Evolutionary conservation across 1,140 invertebrate genomes (phyloP).

Genomic region (Drosophila bifasciata): DNA sequence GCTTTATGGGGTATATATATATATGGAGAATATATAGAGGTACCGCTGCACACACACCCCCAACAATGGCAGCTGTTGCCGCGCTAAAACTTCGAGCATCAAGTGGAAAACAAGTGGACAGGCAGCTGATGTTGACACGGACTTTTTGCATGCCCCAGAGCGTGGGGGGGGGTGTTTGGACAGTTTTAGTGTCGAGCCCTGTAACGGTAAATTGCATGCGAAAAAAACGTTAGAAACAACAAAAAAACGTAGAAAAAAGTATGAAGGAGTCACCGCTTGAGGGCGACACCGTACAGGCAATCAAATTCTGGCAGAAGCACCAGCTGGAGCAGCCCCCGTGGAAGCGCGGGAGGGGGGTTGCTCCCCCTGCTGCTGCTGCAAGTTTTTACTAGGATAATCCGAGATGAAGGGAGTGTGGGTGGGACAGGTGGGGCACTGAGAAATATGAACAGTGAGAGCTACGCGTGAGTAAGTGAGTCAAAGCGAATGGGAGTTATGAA

Average conservation of each 20-base stretch:
- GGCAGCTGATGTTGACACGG: constrained; percentile 72
- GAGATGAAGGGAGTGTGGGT: constrained; percentile 1
- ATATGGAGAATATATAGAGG: not conserved
- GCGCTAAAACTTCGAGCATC: constrained; percentile 68
- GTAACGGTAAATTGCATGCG: constrained; percentile 65
- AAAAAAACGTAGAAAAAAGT: not conserved
- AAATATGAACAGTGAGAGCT: constrained; percentile 23
- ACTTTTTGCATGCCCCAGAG: not conserved
- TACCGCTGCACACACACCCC: constrained; percentile 11
- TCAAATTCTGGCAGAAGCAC: constrained; percentile 26
- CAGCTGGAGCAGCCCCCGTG: constrained; percentile 16
- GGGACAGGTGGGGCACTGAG: not conserved
- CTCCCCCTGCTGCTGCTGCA: too few species aligned
- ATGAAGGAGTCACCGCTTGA: constrained; percentile 45
- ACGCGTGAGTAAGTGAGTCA: constrained; percentile 6
- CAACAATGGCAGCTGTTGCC: constrained; percentile 55
- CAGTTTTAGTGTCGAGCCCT: constrained; percentile 57
- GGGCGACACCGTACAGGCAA: constrained; percentile 48
- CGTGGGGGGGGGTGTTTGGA: constrained; percentile 1
- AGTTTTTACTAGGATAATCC: constrained; percentile 9
- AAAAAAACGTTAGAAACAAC: constrained; percentile 28
- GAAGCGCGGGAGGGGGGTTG: not conserved
- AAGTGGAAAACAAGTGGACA: constrained; percentile 76
- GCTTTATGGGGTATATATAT: too few species aligned
- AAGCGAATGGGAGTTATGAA: constrained; percentile 15